Evolutionary conservation across 2,888 invertebrate species (phyloP).

Genomic region (Archips xylosteana): DNA sequence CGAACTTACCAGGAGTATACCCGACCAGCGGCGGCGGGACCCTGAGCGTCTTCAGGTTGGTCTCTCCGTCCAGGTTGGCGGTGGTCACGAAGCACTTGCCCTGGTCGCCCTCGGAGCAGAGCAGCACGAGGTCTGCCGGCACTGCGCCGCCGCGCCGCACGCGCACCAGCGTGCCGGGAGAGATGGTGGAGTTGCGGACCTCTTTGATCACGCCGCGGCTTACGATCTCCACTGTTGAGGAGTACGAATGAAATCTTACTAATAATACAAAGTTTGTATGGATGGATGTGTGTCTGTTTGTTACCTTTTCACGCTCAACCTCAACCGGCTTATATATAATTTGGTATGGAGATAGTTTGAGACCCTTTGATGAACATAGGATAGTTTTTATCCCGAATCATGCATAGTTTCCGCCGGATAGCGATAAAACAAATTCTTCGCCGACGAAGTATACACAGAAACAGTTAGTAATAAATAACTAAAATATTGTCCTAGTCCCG

Average conservation of each 20-base stretch:
- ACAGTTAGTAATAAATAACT: too few species aligned
- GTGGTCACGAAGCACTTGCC: constrained; percentile 93
- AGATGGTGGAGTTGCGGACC: constrained; percentile 84
- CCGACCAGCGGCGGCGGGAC: constrained; percentile 75
- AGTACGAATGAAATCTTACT: background rate
- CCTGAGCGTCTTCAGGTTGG: constrained; percentile 88
- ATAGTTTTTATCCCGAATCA: too few species aligned
- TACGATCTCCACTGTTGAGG: constrained; percentile 82
- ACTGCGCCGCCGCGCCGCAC: constrained; percentile 90
- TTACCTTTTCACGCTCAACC: too few species aligned
- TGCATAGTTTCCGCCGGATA: too few species aligned
- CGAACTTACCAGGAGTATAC: constrained; percentile 70
- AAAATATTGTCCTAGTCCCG: too few species aligned
- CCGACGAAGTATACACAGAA: too few species aligned
- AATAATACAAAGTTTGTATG: too few species aligned
- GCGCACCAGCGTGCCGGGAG: constrained; percentile 91
- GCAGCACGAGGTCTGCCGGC: constrained; percentile 92
- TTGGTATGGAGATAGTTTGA: too few species aligned
- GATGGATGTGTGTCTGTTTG: too few species aligned
- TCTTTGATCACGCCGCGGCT: constrained; percentile 83
- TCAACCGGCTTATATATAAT: too few species aligned
- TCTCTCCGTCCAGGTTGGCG: constrained; percentile 95
- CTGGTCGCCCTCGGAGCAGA: constrained; percentile 88
- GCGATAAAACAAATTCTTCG: too few species aligned
- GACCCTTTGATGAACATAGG: too few species aligned